Evolutionary conservation across 2,888 invertebrate species (phyloP), one percentile per base, ranked within the genome.

Genomic region (Eledone cirrhosa): DNA sequence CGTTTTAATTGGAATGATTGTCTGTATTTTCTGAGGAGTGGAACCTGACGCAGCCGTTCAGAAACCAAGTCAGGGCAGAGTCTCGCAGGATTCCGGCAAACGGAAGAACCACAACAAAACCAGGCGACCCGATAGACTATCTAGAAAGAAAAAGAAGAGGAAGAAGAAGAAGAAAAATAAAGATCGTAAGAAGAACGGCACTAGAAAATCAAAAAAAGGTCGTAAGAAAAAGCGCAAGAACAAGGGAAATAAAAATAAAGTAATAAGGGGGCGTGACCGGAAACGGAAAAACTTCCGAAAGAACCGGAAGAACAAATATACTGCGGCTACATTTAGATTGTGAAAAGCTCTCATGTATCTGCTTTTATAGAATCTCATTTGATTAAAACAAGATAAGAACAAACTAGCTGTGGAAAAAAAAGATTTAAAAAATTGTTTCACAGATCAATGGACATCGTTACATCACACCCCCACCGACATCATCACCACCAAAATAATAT

Each of bases 21-120:
- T 72, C 22, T 72, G 41, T 72, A 72, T 72, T 72, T 72, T 72
- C 72, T 72, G 72, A 72, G 72, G 72, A 72, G 72, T 72, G 72
- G 72, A 72, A 33, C 31, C 72, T 41, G 72, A 33, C 33, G 41
- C 31, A 31, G 33, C n/a, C 41, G 33, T 72, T 33, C 72, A 72
- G 72, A 72, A 72, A 72, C 31, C 31, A 19, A 41, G 72, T 33
- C 72, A 72, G 33, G 72, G 72, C 72, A 72, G 41, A 31, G 72
- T n/a, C n/a, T 72, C 72, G 22, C 72, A 72, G 72, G 33, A 72
- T 19, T n/a, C n/a, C 72, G 72, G 72, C 31, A 72, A 41, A 41
- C 72, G 72, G 22, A 72, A 31, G n/a, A 72, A 41, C 72, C 29
- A 72, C 33, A 72, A 72, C 31, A 72, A 72, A n/a, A 41, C 33